Percentiles rank a stretch among this genome's conserved stretches.
These are phyloP conservation scores for Lycaon pictus DNA, from an alignment of 2,113 vertebrate genomes.

Conservation along the genomic window DNA sequence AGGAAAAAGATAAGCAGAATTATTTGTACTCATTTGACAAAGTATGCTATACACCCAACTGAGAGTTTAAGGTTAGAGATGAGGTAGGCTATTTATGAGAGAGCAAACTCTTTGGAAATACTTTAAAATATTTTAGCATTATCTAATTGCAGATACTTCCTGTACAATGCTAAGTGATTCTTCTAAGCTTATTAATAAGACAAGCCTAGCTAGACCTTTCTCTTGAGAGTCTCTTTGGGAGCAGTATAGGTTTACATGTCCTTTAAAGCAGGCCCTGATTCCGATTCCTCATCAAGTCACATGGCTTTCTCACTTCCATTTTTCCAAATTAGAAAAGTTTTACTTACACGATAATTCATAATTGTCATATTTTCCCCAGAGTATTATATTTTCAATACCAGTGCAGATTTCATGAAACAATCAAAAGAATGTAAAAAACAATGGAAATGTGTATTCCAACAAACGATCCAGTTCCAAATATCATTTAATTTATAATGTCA, in stretches of 20 bases:
- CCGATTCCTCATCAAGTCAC: not conserved
- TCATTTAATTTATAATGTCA: not conserved
- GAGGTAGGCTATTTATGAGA: not conserved
- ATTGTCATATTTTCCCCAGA: not conserved
- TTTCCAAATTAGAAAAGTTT: slow-evolving; percentile 64
- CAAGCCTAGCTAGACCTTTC: not conserved
- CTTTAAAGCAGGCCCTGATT: slow-evolving; percentile 9
- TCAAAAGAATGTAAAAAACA: not conserved
- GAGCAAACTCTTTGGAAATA: not conserved
- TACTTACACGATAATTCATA: not conserved
- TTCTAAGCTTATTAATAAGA: slow-evolving; percentile 33
- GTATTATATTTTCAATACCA: not conserved
- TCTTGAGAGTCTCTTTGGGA: not conserved
- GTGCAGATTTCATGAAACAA: slow-evolving; percentile 7
- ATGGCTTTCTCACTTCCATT: not conserved
- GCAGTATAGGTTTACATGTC: not conserved
- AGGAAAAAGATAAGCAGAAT: not conserved
- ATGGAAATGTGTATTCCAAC: not conserved
- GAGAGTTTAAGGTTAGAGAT: not conserved
- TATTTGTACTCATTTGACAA: not conserved
- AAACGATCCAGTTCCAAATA: slow-evolving; percentile 33
- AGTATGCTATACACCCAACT: not conserved
- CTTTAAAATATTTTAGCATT: not conserved
- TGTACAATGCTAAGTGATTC: not conserved
- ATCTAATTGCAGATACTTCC: not conserved